Evolutionary conservation across 2,113 vertebrate genomes (phyloP), one percentile per base, ranked within the genome.

Genomic region (Patagioenas fasciata): DNA sequence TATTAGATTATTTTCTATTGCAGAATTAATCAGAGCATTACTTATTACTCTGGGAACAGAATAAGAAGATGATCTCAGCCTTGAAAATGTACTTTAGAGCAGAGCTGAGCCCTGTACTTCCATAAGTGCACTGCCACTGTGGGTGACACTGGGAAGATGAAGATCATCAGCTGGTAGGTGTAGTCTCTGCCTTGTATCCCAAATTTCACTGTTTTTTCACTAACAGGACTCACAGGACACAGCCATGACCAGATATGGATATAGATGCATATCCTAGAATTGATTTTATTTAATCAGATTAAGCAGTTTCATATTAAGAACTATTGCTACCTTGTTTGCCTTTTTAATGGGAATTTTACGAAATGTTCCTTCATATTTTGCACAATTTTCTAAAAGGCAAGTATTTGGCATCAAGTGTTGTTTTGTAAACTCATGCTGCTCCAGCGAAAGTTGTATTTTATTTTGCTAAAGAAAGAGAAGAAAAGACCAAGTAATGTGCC

Each of bases 401-500:
- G 2, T 18, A 54, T 53, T 56, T 72, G n/a, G 32, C 1, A 0
- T 60, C 38, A 51, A 15, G 13, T 53, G 29, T 25, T 83, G 91
- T 65, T 88, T 90, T 83, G 23, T 50, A 87, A 91, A 42, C 62
- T 80, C 36, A 16, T 34, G 44, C 36, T 87, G 38, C 91, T 91
- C 58, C 73, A 71, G 64, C 10, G 4, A 3, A 89, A 83, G 29
- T 25, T 61, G 31, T 64, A 18, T 73, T 71, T 88, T 65, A 14
- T 77, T 88, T 91, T 93, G 54, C 70, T 89, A 71, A 58, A 58
- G 64, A 93, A 88, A 72, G 53, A 69, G 61, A 69, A 89, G 62
- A 75, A 91, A 93, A 77, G 66, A 88, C 44, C 5, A 5, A 96
- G 92, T 96, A 94, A 96, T 97, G 97, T 97, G 88, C 94, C 71